Conservation (phyloP, 64 coral and sea anemone species). For the Dendronephthya gigantea region DNA sequence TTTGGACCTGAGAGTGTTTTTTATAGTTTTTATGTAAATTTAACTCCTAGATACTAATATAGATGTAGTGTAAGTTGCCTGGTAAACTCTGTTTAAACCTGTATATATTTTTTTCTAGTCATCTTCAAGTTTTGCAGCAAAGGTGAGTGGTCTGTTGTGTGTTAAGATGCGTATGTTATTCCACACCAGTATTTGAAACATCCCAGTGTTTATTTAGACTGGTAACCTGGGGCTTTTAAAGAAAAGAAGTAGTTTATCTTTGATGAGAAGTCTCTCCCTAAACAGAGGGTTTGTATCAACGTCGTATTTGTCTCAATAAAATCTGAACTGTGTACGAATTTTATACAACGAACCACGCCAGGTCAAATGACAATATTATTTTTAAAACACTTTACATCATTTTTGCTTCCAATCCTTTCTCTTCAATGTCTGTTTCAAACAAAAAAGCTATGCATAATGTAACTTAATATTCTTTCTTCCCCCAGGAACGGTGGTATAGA, state of each 20-base stretch:
- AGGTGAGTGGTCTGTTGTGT: not conserved
- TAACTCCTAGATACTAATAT: too few relatives aligned
- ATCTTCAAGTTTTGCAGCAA: not conserved
- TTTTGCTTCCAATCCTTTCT: too few relatives aligned
- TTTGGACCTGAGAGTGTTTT: too few relatives aligned
- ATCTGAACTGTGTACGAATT: too few relatives aligned
- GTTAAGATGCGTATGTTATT: too few relatives aligned
- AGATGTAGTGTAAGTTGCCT: too few relatives aligned
- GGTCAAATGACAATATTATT: too few relatives aligned
- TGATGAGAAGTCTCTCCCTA: slow-evolving; percentile 31
- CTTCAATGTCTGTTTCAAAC: too few relatives aligned
- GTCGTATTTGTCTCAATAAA: too few relatives aligned
- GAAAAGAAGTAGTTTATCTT: slow-evolving; percentile 86
- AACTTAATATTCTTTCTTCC: not conserved
- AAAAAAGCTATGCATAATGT: not conserved
- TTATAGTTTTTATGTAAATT: too few relatives aligned
- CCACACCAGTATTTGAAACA: not conserved
- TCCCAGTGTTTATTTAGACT: slow-evolving; percentile 42
- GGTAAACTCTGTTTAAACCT: slow-evolving; percentile 32
- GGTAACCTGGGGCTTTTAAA: slow-evolving; percentile 56
- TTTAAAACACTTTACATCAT: too few relatives aligned
- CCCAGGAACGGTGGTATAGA: not conserved
- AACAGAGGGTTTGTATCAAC: slow-evolving; percentile 58
- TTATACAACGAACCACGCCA: too few relatives aligned
- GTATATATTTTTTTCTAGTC: not conserved